Evolutionary conservation across 2,888 invertebrate genomes (phyloP).

Genomic region (Meta bourneti): DNA sequence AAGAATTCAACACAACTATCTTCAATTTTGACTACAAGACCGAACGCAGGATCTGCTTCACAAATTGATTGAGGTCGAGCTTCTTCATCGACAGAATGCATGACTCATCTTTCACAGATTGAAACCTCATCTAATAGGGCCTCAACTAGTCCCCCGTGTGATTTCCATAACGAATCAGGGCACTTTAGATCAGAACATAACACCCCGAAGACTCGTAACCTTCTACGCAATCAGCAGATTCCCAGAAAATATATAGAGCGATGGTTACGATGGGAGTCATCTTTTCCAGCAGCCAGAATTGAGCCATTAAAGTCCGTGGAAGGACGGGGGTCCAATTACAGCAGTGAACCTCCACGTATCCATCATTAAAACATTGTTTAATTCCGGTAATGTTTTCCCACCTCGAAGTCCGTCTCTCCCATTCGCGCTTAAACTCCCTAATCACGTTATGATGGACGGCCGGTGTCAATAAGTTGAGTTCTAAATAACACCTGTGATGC

Average conservation of each 20-base stretch:
- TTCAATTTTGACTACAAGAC: background rate
- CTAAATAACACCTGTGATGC: slow-evolving; percentile 64
- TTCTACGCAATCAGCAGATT: slow-evolving; percentile 38
- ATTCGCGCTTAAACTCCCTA: slow-evolving; percentile 39
- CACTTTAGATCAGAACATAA: slow-evolving; percentile 17
- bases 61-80: background rate
- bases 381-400: slow-evolving; percentile 69
- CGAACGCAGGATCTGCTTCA: background rate
- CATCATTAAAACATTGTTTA: slow-evolving; percentile 68
- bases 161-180: slow-evolving; percentile 56
- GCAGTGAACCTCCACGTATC: background rate
- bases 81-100: background rate
- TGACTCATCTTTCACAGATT: slow-evolving; percentile 32
- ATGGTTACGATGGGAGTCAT: slow-evolving; percentile 45
- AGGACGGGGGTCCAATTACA: slow-evolving; percentile 41
- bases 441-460: slow-evolving; percentile 63
- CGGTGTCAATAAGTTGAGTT: slow-evolving; percentile 39
- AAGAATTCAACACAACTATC: background rate
- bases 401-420: background rate
- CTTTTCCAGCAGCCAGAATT: slow-evolving; percentile 54
- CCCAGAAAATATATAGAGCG: slow-evolving; percentile 6
- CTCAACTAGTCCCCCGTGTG: slow-evolving; percentile 10
- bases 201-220: slow-evolving; percentile 58
- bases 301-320: slow-evolving; percentile 62
- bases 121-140: slow-evolving; percentile 24